Evolutionary conservation across 2,113 vertebrate species (phyloP), one percentile per base, ranked within the genome.

Genomic region (Lipophrys pholis): DNA sequence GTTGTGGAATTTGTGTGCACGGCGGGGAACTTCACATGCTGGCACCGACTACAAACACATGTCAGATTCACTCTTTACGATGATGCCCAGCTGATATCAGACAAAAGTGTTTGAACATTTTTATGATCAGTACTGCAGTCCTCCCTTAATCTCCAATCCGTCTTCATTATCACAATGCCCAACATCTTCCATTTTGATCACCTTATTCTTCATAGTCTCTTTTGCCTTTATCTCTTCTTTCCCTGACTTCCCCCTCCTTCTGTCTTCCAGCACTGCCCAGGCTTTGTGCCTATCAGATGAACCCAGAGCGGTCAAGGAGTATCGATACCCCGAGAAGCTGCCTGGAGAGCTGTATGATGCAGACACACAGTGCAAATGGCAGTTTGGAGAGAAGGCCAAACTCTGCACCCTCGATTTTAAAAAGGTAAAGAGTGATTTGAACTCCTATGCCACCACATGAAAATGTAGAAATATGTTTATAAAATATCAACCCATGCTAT

Each of bases 291-390:
- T 97, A 16, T 94, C 93, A 16, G 95, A 97, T 60, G 95, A 94
- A 81, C 96, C 96, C 1, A 93, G 85, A 71, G 93, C 94, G 1
- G 79, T 91, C 45, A 90, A 93, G 63, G 95, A 96, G 81, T 97
- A 96, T 85, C 93, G 85, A 45, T 97, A 96, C 73, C 96, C 96
- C 0, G 94, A 95, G 85, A 92, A 96, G 86, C 70, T 97, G 54
- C 96, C 96, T 0, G 96, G 96, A 15, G 94, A 97, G 84, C 42
- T 97, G 8, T 97, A 97, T 0, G 94, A 97, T 1, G 95, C 96
- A 0, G 93, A 96, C 90, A 97, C 94, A 0, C 96, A 97, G 87
- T 97, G 96, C 94, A 96, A 95, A 84, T 97, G 96, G 96, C 96
- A 97, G 76, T 97, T 97, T 49, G 96, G 96, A 57, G 95, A 95